These are phyloP conservation scores for Plestiodon gilberti DNA, from an alignment of 2,113 vertebrate species.

Conservation along the genomic window DNA sequence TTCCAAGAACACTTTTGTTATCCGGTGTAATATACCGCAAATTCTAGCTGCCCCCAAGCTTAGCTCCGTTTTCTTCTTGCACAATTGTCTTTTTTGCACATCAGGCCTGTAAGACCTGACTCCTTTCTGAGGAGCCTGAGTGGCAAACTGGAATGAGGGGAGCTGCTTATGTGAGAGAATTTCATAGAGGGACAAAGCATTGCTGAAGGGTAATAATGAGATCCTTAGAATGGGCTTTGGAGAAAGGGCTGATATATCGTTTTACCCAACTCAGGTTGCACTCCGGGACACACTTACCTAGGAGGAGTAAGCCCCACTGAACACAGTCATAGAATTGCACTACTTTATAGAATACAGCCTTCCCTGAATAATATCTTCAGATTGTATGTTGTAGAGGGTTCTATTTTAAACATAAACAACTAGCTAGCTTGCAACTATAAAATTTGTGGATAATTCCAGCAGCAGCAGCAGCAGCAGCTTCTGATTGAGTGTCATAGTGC, in stretches of 20 bases:
- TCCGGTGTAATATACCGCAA: neutral
- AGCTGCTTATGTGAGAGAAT: neutral
- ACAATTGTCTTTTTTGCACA: neutral
- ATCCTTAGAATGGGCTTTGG: neutral
- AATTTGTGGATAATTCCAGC: neutral
- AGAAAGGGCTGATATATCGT: neutral
- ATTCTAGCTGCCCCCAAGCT: neutral
- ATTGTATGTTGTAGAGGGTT: neutral
- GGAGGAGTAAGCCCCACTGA: too few relatives aligned
- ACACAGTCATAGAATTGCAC: too few relatives aligned
- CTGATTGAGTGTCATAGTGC: neutral
- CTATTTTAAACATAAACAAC: neutral
- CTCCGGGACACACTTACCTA: too few relatives aligned
- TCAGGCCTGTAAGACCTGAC: neutral
- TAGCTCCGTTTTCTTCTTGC: neutral
- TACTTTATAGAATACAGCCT: neutral
- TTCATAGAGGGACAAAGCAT: accelerated
- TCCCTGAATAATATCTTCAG: neutral
- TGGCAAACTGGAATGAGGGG: accelerated
- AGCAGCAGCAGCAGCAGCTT: neutral
- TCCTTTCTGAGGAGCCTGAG: neutral
- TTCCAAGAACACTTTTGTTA: neutral
- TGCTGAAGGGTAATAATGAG: neutral
- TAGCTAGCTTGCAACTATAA: neutral
- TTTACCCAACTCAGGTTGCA: neutral